Evolutionary conservation across 2,888 invertebrate species (phyloP).

Genomic region (Miltochrista miniata): DNA sequence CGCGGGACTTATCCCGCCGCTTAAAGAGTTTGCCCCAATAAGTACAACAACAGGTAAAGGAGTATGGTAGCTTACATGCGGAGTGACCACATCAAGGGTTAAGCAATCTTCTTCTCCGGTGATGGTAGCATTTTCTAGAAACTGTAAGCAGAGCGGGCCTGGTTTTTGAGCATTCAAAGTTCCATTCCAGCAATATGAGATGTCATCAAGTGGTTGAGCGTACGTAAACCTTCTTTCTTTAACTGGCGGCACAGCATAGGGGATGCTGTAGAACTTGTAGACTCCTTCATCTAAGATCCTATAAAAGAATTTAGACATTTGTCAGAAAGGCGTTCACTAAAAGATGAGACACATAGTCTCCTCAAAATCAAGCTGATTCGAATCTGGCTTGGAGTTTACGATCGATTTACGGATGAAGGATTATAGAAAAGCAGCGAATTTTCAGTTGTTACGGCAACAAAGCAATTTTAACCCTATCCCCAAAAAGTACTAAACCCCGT

Average conservation of each 20-base stretch:
- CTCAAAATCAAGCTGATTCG: no score
- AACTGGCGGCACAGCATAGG: constrained; percentile 90
- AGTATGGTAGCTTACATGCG: constrained; percentile 90
- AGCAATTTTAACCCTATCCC: no score
- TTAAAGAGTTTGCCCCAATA: constrained; percentile 91
- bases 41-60: constrained; percentile 93
- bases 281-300: constrained; percentile 90
- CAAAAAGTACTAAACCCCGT: no score
- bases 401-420: no score
- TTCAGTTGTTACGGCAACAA: no score
- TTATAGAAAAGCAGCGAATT: no score
- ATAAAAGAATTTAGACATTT: constrained; percentile 33
- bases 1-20: constrained; percentile 89
- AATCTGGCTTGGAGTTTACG: no score
- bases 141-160: constrained; percentile 88
- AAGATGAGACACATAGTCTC: no score
- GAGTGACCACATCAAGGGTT: constrained; percentile 92
- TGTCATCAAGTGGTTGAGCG: constrained; percentile 85
- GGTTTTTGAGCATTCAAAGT: constrained; percentile 87
- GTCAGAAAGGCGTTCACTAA: no score
- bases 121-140: constrained; percentile 85
- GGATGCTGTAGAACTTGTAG: constrained; percentile 92
- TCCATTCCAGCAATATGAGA: constrained; percentile 91
- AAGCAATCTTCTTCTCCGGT: constrained; percentile 92
- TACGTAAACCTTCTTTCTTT: constrained; percentile 87